Percentiles rank a stretch among this genome's conserved stretches.
Conservation (phyloP, 2,888 invertebrate species). For the Heliconius sara region DNA sequence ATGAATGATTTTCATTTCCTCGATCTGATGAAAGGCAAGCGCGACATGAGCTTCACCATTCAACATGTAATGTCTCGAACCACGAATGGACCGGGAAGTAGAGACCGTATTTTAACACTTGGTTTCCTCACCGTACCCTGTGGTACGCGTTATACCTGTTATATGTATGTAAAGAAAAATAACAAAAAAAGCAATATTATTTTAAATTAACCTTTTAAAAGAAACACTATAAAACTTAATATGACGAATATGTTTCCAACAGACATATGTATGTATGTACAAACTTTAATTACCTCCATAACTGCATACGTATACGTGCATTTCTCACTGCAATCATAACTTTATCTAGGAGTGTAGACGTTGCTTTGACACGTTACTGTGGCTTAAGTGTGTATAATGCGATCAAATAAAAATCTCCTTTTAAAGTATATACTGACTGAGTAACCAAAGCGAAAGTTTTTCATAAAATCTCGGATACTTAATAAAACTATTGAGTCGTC, state of each 20-base stretch:
- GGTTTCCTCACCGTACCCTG: too few relatives aligned
- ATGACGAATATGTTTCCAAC: slow-evolving; percentile 19
- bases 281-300: slow-evolving; percentile 44
- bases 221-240: slow-evolving; percentile 23
- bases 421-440: background rate
- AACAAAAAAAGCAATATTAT: background rate
- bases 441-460: background rate
- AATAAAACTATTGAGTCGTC: too few relatives aligned
- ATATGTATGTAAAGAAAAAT: too few relatives aligned
- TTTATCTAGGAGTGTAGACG: slow-evolving; percentile 39
- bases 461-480: too few relatives aligned
- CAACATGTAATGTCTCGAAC: too few relatives aligned
- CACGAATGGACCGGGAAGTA: too few relatives aligned
- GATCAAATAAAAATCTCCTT: slow-evolving; percentile 11
- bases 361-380: slow-evolving; percentile 19
- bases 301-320: slow-evolving; percentile 35
- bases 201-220: background rate
- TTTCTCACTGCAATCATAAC: slow-evolving; percentile 42
- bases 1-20: too few relatives aligned
- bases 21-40: too few relatives aligned
- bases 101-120: too few relatives aligned
- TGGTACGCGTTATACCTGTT: too few relatives aligned
- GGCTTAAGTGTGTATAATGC: slow-evolving; percentile 23
- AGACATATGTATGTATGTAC: slow-evolving; percentile 9
- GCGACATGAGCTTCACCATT: too few relatives aligned